Base-by-base conservation (phyloP, 1,140 invertebrate species). In the Procambarus clarkii region DNA sequence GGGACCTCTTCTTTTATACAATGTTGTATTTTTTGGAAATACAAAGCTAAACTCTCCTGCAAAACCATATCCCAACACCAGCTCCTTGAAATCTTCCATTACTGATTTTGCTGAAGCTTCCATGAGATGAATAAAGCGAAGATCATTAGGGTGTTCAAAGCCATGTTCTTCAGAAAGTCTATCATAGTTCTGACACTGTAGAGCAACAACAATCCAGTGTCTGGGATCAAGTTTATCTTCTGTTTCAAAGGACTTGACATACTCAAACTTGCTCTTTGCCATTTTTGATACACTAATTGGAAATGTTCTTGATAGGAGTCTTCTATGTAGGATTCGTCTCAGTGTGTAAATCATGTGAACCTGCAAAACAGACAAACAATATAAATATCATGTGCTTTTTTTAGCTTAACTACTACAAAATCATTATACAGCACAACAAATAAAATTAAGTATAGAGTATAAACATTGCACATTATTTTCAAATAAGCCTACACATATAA, bases 31-130 rank as follows among this genome's bases (percentile, higher is more conserved):
- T 60, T 91, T 93, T 21, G 91, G 24, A 77, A 93, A 93, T 13
- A 99, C 96, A 95, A 99, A 99, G 86, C 98, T 99, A 94, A 98
- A 99, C 94, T 99, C 98, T 94, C 99, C 98, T 95, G 98, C 99
- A 94, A 99, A 98, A 21, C 98, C 98, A 95, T 97, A 99, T 5
- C 96, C 96, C 64, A 99, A 92, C 44, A 97, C 95, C 87, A 99
- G 96, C 92, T 99, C 98, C 93, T 96, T 96, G 90, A 98, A 98
- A 93, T 99, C 97, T 93, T 96, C 95, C 96, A 99, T 97, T 0
- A 99, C 98, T 78, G 94, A 77, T 48, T 95, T 95, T 0, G 98
- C 98, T 13, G 97, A 96, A 92, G 96, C 96, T 93, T 97, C 98
- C 98, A 99, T 99, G 24, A 99, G 94, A 93, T 96, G 95, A 1